Evolutionary conservation across 2,113 vertebrate genomes (phyloP), one percentile per base, ranked within the genome.

Genomic region (Danionella cerebrum): DNA sequence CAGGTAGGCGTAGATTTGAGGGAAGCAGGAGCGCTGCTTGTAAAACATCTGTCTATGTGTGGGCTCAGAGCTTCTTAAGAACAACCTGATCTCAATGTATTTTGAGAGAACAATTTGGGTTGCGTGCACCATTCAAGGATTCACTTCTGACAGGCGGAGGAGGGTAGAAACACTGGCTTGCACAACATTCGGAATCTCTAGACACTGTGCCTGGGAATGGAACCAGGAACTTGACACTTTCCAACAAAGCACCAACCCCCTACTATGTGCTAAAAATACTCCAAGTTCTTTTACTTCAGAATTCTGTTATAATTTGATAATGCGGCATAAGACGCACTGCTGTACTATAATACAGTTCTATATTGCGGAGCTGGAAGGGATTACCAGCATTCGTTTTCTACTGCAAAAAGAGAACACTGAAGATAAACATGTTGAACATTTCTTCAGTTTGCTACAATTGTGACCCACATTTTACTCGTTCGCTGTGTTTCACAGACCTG

Each of bases 51-150:
- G 54, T 58, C 33, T 58, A 5, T 31, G 54, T 25, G 36, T 27
- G 6, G 35, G 36, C 21, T 22, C 36, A 16, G 54, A 41, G n/a
- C 54, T 24, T 8, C 54, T 58, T 41, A 41, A 58, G 21, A 58
- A 58, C 35, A 41, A 58, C 21, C 21, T 25, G 13, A 41, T 58
- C 13, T 58, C 12, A 58, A 58, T 58, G 12, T 58, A 58, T 58
- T 58, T 41, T 11, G 35, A 22, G 24, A 58, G 54, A 41, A 58
- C 35, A 58, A 58, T 58, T 58, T 58, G 18, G 36, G 36, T 41
- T 58, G 16, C 27, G 21, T 16, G 36, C 22, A 11, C 21, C 12
- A 13, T 58, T 58, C 36, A 59, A 41, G 13, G 21, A 41, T 41
- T 39, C 36, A 58, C 3, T 24, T 19, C 36, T 58, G 54, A n/a